These are phyloP conservation scores for Chalcis sispes DNA, from an alignment of 2,888 invertebrate species.

Conservation along the genomic window DNA sequence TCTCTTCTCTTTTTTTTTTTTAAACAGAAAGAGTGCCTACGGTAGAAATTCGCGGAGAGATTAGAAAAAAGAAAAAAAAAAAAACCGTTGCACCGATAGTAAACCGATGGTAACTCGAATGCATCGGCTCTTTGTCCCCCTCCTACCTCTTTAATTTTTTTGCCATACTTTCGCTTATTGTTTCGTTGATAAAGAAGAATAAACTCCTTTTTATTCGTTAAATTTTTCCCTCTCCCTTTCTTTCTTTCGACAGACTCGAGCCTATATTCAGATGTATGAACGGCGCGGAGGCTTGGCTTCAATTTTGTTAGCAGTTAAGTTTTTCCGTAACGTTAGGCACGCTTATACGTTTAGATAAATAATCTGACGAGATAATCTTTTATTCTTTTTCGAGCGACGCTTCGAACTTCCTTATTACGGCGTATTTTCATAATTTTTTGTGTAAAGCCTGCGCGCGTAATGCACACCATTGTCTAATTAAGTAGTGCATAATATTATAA, in stretches of 20 bases:
- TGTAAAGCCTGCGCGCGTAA: not conserved
- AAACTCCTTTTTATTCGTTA: no score
- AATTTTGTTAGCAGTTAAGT: not conserved
- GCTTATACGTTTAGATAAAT: conserved; percentile 31
- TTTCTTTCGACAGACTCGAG: not conserved
- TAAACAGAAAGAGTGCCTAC: no score
- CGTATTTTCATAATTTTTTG: conserved; percentile 30
- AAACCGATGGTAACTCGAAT: no score
- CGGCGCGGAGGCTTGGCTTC: not conserved
- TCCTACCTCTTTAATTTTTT: not conserved
- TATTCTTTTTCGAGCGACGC: conserved; percentile 9
- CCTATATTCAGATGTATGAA: no score
- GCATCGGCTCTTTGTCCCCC: no score
- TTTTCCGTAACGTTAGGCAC: conserved; percentile 27
- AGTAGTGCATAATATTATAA: not conserved
- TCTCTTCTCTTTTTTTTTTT: no score
- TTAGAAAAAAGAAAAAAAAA: no score
- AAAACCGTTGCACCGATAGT: no score
- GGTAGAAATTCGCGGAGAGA: conserved; percentile 38
- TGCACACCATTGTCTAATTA: conserved; percentile 3
- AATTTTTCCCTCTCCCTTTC: no score
- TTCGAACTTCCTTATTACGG: conserved; percentile 3
- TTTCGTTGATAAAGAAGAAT: conserved; percentile 33
- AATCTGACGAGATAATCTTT: conserved; percentile 33
- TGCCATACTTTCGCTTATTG: conserved; percentile 34